A percentile compares a stretch with the other conserved stretches of the same genome.
Conservation (phyloP, 2,113 vertebrate genomes). For the Psilopogon haemacephalus region DNA sequence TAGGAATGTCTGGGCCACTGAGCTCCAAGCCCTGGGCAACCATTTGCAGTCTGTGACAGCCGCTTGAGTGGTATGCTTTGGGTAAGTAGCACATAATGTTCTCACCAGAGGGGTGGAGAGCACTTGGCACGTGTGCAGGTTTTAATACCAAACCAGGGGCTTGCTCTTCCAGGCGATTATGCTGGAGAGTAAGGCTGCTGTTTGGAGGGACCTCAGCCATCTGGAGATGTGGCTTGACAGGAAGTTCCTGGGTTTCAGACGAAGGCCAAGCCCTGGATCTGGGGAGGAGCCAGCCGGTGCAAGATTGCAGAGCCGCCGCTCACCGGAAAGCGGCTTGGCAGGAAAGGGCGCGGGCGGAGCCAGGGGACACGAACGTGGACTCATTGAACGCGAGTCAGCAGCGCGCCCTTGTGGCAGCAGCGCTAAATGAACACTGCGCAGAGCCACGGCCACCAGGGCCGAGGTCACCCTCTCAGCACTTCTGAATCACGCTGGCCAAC, state of each 20-base stretch:
- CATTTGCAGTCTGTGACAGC: accelerated
- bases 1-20: not conserved
- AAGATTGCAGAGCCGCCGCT: accelerated
- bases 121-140: accelerated
- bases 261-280: not conserved
- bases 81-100: not conserved
- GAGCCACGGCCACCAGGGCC: accelerated
- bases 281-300: not conserved
- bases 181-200: not conserved
- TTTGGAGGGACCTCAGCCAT: not conserved
- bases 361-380: not conserved
- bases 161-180: not conserved
- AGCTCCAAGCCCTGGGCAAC: accelerated
- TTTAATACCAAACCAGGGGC: no score
- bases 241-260: not conserved
- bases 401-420: not conserved
- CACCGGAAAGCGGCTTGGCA: accelerated
- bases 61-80: not conserved
- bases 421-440: accelerated
- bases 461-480: accelerated
- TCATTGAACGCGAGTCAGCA: not conserved
- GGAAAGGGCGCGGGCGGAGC: accelerated
- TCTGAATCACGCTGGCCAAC: not conserved
- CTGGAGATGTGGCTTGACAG: not conserved
- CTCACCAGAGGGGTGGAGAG: not conserved